phyloP scores from a whole-genome alignment of 2,113 vertebrate genomes.

The Colius striatus region DNA sequence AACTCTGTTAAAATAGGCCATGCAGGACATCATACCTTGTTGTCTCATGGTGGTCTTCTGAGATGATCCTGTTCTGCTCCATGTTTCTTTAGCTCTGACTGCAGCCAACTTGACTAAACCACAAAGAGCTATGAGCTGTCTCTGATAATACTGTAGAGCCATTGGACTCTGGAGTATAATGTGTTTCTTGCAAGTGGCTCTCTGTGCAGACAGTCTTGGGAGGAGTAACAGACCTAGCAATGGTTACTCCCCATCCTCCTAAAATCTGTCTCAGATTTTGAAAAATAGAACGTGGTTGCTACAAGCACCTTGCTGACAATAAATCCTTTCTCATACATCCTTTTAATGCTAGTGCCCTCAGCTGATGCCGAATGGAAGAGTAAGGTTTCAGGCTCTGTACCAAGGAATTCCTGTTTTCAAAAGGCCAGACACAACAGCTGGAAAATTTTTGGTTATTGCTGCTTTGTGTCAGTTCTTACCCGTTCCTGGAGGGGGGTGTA shows the following conservation, averaged over 20 bases:
- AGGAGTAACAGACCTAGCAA: neutral
- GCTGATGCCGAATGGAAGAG: neutral
- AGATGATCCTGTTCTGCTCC: neutral
- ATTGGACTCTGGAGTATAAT: neutral
- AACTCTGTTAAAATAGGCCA: neutral
- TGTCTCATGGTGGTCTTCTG: neutral
- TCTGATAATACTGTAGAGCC: neutral
- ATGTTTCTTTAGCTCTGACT: neutral
- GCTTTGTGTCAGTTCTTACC: slow-evolving; percentile 46
- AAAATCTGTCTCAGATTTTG: neutral
- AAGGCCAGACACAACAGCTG: slow-evolving; percentile 63
- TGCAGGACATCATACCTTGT: neutral
- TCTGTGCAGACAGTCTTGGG: neutral
- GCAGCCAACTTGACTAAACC: neutral
- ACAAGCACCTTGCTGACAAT: neutral
- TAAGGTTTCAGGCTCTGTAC: slow-evolving; percentile 11
- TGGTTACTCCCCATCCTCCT: neutral
- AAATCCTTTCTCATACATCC: neutral
- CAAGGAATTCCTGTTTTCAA: slow-evolving; percentile 44
- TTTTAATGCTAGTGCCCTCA: neutral
- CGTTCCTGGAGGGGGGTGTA: neutral
- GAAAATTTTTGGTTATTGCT: slow-evolving; percentile 41
- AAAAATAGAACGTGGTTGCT: neutral
- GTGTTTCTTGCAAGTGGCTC: neutral
- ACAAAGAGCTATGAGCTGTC: neutral